Evolutionary conservation across 2,888 invertebrate genomes (phyloP), one percentile per base, ranked within the genome.

Genomic region (Epinotia brunnichana): DNA sequence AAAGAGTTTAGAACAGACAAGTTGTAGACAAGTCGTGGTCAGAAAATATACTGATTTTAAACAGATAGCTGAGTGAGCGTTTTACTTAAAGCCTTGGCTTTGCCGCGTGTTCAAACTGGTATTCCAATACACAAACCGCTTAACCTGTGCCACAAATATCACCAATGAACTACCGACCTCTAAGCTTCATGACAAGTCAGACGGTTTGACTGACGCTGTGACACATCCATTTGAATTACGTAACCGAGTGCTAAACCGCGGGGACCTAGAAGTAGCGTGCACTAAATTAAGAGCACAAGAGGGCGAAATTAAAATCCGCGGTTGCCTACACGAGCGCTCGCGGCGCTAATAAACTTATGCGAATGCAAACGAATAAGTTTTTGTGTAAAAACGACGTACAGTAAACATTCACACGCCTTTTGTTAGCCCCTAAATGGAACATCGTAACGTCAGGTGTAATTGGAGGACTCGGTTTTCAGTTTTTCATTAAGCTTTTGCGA

Each of bases 261-360:
- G 70, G 70, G 74, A 72, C 76, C 75, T 69, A 70, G 77, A 81
- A 82, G 78, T 80, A 83, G 80, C 74, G 80, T 78, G 79, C 82
- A 85, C 82, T 84, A 84, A 85, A 87, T 88, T 85, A 85, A 85
- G 78, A 81, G 81, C 81, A 86, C 81, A 84, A 85, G 83, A 80
- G 81, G 35, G 81, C 79, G 77, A 87, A 88, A 88, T 89, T 87
- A 88, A 89, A 89, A 87, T 85, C 82, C 83, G 87, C 81, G 87
- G 87, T 82, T 82, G 83, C 84, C 84, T 86, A 82, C 82, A 81
- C 77, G 81, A 81, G 78, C 77, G 81, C 80, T 79, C 77, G 77
- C 76, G 77, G 78, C 82, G 78, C 80, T 87, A 88, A 88, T 87
- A 87, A 85, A 87, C 83, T 85, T 83, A 83, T 80, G 79, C 81